These are phyloP conservation scores for Hypotaenidia philippensis DNA, from an alignment of 2,797 vertebrate genomes.

Conservation along the genomic window DNA sequence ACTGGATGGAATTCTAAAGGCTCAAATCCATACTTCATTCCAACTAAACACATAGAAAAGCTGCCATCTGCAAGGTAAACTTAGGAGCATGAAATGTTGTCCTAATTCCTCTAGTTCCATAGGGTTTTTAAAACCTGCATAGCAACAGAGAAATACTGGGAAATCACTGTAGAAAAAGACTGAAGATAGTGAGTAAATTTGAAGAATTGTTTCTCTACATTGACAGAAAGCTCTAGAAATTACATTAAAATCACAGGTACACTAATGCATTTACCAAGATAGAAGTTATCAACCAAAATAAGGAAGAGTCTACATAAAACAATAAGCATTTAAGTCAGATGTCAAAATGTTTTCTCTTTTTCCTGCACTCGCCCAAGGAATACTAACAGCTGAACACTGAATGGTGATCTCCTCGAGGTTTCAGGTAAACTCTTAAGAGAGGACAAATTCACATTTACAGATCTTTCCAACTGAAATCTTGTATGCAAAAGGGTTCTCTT, in stretches of 20 bases:
- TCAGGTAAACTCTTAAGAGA: not conserved
- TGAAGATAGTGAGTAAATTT: not conserved
- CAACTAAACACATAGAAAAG: not conserved
- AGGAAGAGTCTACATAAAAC: not conserved
- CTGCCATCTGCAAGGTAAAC: not conserved
- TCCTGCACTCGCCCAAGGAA: not conserved
- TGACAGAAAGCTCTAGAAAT: not conserved
- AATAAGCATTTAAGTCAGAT: not conserved
- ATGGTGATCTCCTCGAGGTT: not conserved
- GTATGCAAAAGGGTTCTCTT: not conserved
- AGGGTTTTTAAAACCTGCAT: not conserved
- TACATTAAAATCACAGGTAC: not conserved
- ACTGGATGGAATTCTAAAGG: not conserved
- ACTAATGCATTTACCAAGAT: not conserved
- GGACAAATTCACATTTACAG: rapidly evolving
- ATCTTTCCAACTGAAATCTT: not conserved
- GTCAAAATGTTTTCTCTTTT: not conserved
- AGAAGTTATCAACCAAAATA: not conserved
- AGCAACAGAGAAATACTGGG: not conserved
- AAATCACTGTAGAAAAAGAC: not conserved
- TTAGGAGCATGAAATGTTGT: not conserved
- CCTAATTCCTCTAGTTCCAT: not conserved
- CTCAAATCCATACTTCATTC: not conserved
- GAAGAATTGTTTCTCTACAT: not conserved
- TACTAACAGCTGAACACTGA: not conserved